A percentile compares a stretch with the other conserved stretches of the same genome.
Evolutionary conservation across 2,113 vertebrate species (phyloP).

Genomic region (Xiphophorus hellerii): DNA sequence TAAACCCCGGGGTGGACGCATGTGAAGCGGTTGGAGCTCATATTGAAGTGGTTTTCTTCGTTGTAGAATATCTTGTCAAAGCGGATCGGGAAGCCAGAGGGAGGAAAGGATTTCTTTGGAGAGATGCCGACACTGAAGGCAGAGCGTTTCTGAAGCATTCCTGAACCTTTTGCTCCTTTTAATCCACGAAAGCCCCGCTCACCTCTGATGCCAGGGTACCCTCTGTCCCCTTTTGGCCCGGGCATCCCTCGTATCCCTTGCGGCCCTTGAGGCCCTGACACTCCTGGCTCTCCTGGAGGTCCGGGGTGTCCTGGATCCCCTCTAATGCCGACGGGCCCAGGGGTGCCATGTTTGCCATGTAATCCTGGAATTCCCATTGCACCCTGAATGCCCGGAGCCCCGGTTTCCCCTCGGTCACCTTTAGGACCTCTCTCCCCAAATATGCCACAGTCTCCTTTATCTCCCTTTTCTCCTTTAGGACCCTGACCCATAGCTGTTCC

Average conservation of each 20-base stretch:
- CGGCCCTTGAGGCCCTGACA: constrained; percentile 78
- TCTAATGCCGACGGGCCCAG: constrained; percentile 82
- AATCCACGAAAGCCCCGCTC: constrained; percentile 83
- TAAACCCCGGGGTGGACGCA: constrained; percentile 90
- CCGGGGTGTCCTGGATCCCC: constrained; percentile 86
- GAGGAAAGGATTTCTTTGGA: constrained; percentile 89
- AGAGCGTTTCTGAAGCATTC: constrained; percentile 66
- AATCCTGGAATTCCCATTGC: constrained; percentile 83
- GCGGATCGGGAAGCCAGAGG: constrained; percentile 86
- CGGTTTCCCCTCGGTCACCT: constrained; percentile 85
- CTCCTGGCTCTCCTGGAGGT: constrained; percentile 86
- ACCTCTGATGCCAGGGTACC: constrained; percentile 88
- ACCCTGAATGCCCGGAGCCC: constrained; percentile 85
- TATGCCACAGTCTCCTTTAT: constrained; percentile 85
- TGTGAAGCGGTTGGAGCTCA: constrained; percentile 87
- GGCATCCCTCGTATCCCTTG: constrained; percentile 82
- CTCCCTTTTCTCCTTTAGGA: constrained; percentile 87
- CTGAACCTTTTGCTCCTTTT: constrained; percentile 85
- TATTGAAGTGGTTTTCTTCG: constrained; percentile 86
- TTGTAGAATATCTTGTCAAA: constrained; percentile 94
- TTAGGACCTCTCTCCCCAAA: constrained; percentile 84
- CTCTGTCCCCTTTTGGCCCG: constrained; percentile 88
- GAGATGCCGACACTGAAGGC: constrained; percentile 93
- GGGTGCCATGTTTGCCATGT: constrained; percentile 80
- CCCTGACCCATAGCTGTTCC: constrained; percentile 81